These are phyloP conservation scores for Drosophila neocordata DNA, from an alignment of 1,140 invertebrate species.

Conservation along the genomic window DNA sequence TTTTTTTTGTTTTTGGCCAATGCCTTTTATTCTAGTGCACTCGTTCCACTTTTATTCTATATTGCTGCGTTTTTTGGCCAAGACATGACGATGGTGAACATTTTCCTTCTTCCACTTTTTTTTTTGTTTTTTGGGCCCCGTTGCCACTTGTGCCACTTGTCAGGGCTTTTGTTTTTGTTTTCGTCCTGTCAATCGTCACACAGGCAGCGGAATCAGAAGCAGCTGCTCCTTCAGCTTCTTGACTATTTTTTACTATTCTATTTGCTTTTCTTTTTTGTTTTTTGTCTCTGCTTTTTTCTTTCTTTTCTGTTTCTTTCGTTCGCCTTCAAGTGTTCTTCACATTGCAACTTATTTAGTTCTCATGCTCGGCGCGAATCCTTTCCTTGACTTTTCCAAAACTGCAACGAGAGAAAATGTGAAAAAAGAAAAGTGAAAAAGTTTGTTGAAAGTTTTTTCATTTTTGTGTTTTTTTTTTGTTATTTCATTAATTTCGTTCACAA, in stretches of 20 bases:
- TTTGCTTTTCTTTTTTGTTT: slow-evolving; percentile 57
- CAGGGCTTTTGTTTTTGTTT: slow-evolving; percentile 55
- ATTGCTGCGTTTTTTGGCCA: slow-evolving; percentile 53
- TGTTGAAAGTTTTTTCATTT: slow-evolving; percentile 16
- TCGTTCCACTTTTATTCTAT: slow-evolving; percentile 27
- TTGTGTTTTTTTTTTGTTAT: not conserved
- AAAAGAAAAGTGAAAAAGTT: slow-evolving; percentile 59
- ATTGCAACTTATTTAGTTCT: slow-evolving; percentile 78
- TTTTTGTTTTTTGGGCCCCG: slow-evolving; percentile 26
- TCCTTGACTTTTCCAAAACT: slow-evolving; percentile 53
- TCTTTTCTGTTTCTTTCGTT: not conserved
- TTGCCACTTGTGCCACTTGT: slow-evolving; percentile 55
- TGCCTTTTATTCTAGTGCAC: slow-evolving; percentile 16
- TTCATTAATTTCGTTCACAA: slow-evolving; percentile 23
- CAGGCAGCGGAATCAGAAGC: slow-evolving; percentile 37
- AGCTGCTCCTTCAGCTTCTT: slow-evolving; percentile 24
- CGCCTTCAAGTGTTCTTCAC: slow-evolving; percentile 64
- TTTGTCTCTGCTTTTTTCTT: slow-evolving; percentile 14
- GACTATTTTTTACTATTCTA: slow-evolving; percentile 44
- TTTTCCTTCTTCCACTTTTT: slow-evolving; percentile 1
- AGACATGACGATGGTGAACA: slow-evolving; percentile 52
- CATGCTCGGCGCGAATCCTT: slow-evolving; percentile 23
- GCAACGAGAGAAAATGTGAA: slow-evolving; percentile 42
- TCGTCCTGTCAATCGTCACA: slow-evolving; percentile 73
- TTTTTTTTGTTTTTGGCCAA: slow-evolving; percentile 28